Evolutionary conservation across 2,888 invertebrate genomes (phyloP), one percentile per base, ranked within the genome.

Genomic region (Callyntrura guangdongensis): DNA sequence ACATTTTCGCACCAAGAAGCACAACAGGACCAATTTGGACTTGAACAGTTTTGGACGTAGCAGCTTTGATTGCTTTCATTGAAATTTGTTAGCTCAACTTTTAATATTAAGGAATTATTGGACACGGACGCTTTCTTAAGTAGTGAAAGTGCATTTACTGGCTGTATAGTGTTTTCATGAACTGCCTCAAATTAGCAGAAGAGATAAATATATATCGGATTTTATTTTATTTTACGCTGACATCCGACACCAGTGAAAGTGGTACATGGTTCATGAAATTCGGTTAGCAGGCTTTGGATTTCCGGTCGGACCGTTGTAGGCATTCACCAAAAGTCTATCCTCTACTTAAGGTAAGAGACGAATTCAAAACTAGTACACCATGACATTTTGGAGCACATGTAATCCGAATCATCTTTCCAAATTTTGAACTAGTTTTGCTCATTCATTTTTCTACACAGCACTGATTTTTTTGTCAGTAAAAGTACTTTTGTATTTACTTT

Each of bases 1-100:
- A 36, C 36, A 36, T 49, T 45, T 74, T 49, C 14, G 49, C 49
- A 49, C 49, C 74, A 49, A 74, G 11, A 49, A 49, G 49, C 74
- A 74, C 74, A 49, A 59, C 56, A 56, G 79, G 79, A 79, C 79
- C 79, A 79, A 79, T 22, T 79, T 79, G 27, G 36, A 79, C 59
- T 79, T 79, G 27, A 53, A 12, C 17, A 79, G 20, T 27, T 17
- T n/a, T 17, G 20, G 61, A n/a, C 11, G 8, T 27, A 22, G 77
- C 79, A 79, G 79, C 59, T 79, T 79, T 56, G 25, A 79, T 56
- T 79, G 79, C 27, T 59, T 79, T 56, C 4, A 77, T 22, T 25
- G 25, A 1, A 27, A 22, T 20, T 8, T 74, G 74, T 47, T 27
- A 27, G 47, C 25, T 69, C 8, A 77, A 77, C 77, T 56, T 79